These are phyloP conservation scores for Drosophila sucinea DNA, from an alignment of 1,140 invertebrate genomes.

Conservation along the genomic window DNA sequence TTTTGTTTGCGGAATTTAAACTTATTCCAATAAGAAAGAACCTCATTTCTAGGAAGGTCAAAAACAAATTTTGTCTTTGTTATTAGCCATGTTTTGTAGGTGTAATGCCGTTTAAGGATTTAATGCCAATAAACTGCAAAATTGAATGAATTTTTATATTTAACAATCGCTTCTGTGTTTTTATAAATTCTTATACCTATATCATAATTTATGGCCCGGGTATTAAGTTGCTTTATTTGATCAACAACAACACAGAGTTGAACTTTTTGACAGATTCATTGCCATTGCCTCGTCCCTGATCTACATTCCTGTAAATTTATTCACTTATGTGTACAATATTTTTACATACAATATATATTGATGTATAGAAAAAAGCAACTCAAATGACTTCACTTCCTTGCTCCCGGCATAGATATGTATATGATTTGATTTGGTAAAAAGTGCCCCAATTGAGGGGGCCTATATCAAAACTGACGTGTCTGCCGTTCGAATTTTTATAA, in stretches of 20 bases:
- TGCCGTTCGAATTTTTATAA: conserved; percentile 76
- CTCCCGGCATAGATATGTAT: conserved; percentile 9
- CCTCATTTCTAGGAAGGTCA: too few relatives aligned
- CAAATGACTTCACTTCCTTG: neutral
- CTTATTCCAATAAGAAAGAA: too few relatives aligned
- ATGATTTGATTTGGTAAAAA: conserved; percentile 64
- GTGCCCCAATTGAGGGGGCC: conserved; percentile 48
- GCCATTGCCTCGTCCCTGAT: conserved; percentile 21
- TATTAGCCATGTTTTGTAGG: too few relatives aligned
- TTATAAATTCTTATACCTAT: conserved; percentile 5
- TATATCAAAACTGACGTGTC: conserved; percentile 63
- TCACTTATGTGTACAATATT: conserved; percentile 20
- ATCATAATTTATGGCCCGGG: conserved; percentile 2
- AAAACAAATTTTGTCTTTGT: too few relatives aligned
- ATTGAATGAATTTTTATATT: neutral
- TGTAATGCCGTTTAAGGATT: too few relatives aligned
- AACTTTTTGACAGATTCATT: conserved; percentile 46
- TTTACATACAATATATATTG: neutral
- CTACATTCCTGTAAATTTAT: conserved; percentile 47
- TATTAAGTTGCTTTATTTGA: conserved; percentile 27
- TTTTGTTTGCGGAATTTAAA: too few relatives aligned
- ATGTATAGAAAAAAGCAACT: conserved; percentile 10
- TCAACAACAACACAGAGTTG: conserved; percentile 30
- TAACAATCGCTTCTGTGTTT: neutral
- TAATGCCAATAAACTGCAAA: too few relatives aligned